Base-by-base conservation (phyloP, 2,888 invertebrate species). In the Agelastica alni region DNA sequence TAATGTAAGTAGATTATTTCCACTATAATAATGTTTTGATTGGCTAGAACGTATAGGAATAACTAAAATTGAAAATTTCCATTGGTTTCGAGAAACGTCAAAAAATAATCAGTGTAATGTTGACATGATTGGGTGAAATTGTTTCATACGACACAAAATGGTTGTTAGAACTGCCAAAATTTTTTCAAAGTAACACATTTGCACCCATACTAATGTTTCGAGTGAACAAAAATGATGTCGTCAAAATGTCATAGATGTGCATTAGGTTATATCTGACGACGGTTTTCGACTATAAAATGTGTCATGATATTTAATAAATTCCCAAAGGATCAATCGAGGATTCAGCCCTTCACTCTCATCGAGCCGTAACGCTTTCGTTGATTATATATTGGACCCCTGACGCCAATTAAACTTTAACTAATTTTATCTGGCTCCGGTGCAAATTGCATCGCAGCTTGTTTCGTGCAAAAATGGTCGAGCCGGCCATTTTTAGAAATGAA, bases 331-430 rank as follows among this genome's bases (percentile, higher is more conserved):
- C 63, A 58, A 65, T 66, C 57, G 58, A 47, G 52, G 37, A 44
- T 51, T 52, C 17, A 14, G 28, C 49, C 53, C 60, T 61, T 63
- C 62, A 54, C 46, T 56, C 55, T 58, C 58, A 56, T 58, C 51
- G 55, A 60, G 53, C 48, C 58, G 51, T 51, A 57, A 60, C 57
- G 55, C 61, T 65, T 58, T 58, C 53, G 51, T 57, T 62, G 64
- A 67, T 68, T 68, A 69, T 65, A 58, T 65, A 68, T 65, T 39
- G 64, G 46, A 16, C 67, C 61, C 53, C 39, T 12, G 69, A 60
- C 67, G 61, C 66, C 66, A 67, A 68, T 69, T 68, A 64, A 68
- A 65, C 63, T 66, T 66, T 61, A 66, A 63, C 67, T 69, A 67
- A 69, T 67, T 67, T 67, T 66, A 67, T 66, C 66, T 62, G 61